A percentile compares a stretch with the other conserved stretches of the same genome.
phyloP scores from a whole-genome alignment of 2,888 invertebrate genomes.

The Lasioglossum calceatum region DNA sequence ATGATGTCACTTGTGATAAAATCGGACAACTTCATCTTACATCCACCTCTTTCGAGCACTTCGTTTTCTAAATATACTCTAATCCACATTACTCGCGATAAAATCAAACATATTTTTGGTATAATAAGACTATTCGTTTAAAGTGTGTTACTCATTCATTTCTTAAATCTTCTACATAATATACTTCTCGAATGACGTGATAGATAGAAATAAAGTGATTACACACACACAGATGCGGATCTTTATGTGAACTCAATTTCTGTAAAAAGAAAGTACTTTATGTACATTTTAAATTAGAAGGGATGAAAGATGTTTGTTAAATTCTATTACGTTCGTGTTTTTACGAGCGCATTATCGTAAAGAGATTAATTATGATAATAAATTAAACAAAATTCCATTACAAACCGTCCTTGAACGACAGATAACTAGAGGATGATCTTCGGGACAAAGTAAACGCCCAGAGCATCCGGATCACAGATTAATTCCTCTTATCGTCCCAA shows the following conservation, averaged over 20 bases:
- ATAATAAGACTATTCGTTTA: background rate
- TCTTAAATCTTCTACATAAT: background rate
- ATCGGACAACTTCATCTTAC: background rate
- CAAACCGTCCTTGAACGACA: background rate
- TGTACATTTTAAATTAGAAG: background rate
- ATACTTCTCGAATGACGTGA: background rate
- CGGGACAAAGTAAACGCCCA: background rate
- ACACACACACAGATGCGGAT: no score
- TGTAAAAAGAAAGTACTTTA: no score
- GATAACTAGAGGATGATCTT: background rate
- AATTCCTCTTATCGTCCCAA: background rate
- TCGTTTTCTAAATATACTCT: background rate
- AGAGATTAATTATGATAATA: background rate
- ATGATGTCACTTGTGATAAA: background rate
- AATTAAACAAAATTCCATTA: background rate
- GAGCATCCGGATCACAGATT: background rate
- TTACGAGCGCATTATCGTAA: background rate
- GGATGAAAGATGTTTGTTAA: background rate
- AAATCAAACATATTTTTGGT: background rate
- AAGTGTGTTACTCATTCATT: background rate
- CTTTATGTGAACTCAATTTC: no score
- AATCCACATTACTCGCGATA: background rate
- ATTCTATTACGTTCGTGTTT: background rate
- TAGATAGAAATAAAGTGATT: background rate
- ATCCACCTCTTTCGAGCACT: background rate